These are phyloP conservation scores for Drosophila ezoana DNA, from an alignment of 2,888 invertebrate species.

Conservation along the genomic window DNA sequence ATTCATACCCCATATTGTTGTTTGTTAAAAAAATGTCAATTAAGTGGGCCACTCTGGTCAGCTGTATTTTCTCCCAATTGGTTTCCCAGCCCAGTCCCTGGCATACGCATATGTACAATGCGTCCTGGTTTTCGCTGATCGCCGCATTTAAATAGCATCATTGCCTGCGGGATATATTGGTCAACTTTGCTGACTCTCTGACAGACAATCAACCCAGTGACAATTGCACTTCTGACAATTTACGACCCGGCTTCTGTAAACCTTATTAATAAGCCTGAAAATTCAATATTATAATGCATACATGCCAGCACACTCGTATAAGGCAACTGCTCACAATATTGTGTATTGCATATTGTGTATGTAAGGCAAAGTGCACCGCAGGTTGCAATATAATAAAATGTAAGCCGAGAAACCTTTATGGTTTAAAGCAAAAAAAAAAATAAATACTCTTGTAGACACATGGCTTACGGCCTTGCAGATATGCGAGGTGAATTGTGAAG, in stretches of 20 bases:
- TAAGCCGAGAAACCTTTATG: background rate
- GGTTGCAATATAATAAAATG: background rate
- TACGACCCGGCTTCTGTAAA: constrained; percentile 36
- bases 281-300: constrained; percentile 35
- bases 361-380: background rate
- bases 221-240: constrained; percentile 68
- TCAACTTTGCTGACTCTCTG: constrained; percentile 30
- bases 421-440: background rate
- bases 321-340: constrained; percentile 10
- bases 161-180: constrained; percentile 49
- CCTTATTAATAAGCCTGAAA: constrained; percentile 62
- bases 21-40: constrained; percentile 60
- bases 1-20: constrained; percentile 17
- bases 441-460: no score
- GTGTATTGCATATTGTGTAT: background rate
- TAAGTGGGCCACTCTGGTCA: constrained; percentile 39
- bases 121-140: constrained; percentile 30
- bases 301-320: background rate
- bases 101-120: constrained; percentile 9
- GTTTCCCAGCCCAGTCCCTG: background rate
- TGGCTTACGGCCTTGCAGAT: no score
- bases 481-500: no score
- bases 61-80: background rate
- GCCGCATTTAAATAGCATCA: constrained; percentile 61
- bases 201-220: constrained; percentile 58